Base-by-base conservation (phyloP, 2,888 invertebrate species). In the Melinopterus prodromus region DNA sequence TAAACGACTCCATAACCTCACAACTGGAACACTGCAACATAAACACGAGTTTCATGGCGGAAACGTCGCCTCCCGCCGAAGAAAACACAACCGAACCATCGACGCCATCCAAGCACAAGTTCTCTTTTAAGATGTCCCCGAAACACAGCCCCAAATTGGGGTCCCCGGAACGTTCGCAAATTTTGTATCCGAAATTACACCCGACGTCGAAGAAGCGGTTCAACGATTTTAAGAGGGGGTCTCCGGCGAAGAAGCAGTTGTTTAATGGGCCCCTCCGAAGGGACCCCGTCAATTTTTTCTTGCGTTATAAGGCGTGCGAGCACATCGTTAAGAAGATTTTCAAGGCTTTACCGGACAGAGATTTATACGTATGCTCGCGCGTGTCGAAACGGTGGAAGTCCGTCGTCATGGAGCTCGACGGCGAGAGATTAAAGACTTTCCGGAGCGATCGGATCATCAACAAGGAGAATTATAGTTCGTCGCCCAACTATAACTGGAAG, bases 1-100 rank as follows among this genome's bases (percentile, higher is more conserved):
- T 87, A 26, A 88, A 88, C 80, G 88, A 87, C 78, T 87, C 87
- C 14, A 84, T 88, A 69, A 83, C 86, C 38, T 82, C 84, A 37
- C 84, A 86, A 75, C 82, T 89, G 26, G 86, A 88, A 81, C 85
- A 86, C 26, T 86, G 86, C 79, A 83, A 85, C 78, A 77, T 85
- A 37, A 80, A 81, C 71, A 82, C 82, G 7, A 80, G 81, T 78
- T 82, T 80, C 78, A 82, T 82, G 53, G 69, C 78, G 2, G 84
- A 84, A 70, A 70, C 79, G 7, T 82, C 82, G 6, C 16, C 15
- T 37, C 53, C 53, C 1, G 9, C 53, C 12, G 53, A 53, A 53
- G 78, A 79, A 14, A 35, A 76, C 16, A 74, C 76, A 12, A 77
- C 74, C 7, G 78, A 81, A 53, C 74, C 16, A 7, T 77, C 75